phyloP scores from a whole-genome alignment of 2,888 invertebrate species.

The Caenorhabditis becei region DNA sequence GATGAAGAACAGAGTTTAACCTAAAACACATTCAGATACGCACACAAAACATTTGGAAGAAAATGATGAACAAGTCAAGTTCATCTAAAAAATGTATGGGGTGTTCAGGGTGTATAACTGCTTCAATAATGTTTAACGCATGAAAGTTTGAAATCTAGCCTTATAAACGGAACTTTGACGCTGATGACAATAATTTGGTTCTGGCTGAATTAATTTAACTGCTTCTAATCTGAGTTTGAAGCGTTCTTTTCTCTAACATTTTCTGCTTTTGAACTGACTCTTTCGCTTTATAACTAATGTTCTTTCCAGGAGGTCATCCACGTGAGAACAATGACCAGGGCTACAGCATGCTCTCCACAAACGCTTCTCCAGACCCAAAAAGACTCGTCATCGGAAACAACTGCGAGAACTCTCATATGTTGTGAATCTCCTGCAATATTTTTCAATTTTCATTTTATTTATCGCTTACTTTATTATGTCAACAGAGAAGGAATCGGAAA shows the following conservation, averaged over 20 bases:
- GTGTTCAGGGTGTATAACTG: slow-evolving; percentile 8
- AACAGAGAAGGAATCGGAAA: too few species aligned
- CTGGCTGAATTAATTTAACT: slow-evolving; percentile 32
- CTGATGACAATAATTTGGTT: slow-evolving; percentile 2
- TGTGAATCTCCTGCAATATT: slow-evolving; percentile 45
- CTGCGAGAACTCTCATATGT: slow-evolving; percentile 75
- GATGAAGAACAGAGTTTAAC: background rate
- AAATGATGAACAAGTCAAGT: slow-evolving; percentile 61
- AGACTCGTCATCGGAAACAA: slow-evolving; percentile 68
- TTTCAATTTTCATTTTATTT: background rate
- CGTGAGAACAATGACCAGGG: slow-evolving; percentile 69
- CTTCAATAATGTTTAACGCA: slow-evolving; percentile 17
- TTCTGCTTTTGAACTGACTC: slow-evolving; percentile 1
- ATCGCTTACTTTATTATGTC: background rate
- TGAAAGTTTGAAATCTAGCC: slow-evolving; percentile 6
- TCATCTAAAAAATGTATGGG: slow-evolving; percentile 41
- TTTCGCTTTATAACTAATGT: background rate
- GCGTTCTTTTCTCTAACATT: slow-evolving; percentile 17
- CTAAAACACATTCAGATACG: slow-evolving; percentile 51
- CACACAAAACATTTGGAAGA: slow-evolving; percentile 52
- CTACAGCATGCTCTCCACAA: slow-evolving; percentile 72
- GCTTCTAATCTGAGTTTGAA: slow-evolving; percentile 18
- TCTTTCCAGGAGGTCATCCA: slow-evolving; percentile 49
- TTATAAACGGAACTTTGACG: background rate
- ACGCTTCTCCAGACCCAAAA: slow-evolving; percentile 72